Evolutionary conservation across 1,140 invertebrate species (phyloP).

Genomic region (Acromyrmex echinatior): DNA sequence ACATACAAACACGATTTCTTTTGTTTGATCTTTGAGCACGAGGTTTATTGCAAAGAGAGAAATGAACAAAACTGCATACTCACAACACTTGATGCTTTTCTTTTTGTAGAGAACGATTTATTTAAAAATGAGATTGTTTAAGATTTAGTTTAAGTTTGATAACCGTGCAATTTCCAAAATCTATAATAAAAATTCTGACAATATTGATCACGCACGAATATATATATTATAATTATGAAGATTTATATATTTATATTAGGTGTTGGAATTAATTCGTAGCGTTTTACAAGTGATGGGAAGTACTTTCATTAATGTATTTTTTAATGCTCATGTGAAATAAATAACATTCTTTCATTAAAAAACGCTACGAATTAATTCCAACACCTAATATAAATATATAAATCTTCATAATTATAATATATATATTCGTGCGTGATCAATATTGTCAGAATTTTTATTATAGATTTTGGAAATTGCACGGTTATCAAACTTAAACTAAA

Average conservation of each 20-base stretch:
- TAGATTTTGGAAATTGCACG: background rate
- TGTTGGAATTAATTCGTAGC: too few relatives aligned
- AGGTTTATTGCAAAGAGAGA: conserved; percentile 33
- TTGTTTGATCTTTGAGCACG: conserved; percentile 60
- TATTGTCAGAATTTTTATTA: background rate
- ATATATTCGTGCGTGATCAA: background rate
- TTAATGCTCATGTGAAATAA: too few relatives aligned
- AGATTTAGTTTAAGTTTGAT: background rate
- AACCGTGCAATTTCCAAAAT: background rate
- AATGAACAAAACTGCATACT: background rate
- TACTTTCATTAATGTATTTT: too few relatives aligned
- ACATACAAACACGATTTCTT: conserved; percentile 26
- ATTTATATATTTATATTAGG: background rate
- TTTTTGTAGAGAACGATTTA: background rate
- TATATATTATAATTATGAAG: too few relatives aligned
- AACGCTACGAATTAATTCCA: too few relatives aligned
- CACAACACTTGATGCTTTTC: background rate
- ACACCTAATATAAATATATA: background rate
- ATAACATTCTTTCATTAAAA: too few relatives aligned
- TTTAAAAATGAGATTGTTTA: background rate
- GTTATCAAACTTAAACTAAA: background rate
- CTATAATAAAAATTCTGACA: background rate
- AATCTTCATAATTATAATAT: too few relatives aligned
- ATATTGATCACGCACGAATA: background rate
- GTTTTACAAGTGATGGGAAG: too few relatives aligned